Conservation (phyloP, 2,888 invertebrate genomes). For the Camptogramma bilineatum region DNA sequence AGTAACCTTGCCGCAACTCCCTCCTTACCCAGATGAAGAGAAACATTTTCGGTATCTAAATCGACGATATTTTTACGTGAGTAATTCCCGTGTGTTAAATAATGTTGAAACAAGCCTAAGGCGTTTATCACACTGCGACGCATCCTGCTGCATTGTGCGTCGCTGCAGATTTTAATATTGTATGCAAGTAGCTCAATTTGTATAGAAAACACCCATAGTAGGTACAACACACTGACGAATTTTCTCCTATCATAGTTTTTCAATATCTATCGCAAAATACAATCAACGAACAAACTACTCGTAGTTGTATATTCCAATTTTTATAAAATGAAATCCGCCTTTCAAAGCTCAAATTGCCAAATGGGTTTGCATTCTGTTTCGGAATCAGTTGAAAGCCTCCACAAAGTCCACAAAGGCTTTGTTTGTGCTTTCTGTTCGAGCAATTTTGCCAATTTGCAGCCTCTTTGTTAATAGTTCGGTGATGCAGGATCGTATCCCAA, state of each 20-base stretch:
- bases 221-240: too few species aligned
- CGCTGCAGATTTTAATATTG: too few species aligned
- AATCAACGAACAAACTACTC: neutral
- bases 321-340: neutral
- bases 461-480: neutral
- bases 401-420: conserved; percentile 11
- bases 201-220: too few species aligned
- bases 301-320: neutral
- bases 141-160: too few species aligned
- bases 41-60: too few species aligned
- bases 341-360: conserved; percentile 2
- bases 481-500: neutral
- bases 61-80: too few species aligned
- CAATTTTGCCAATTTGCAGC: conserved; percentile 3
- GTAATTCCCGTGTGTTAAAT: too few species aligned
- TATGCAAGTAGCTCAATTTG: too few species aligned
- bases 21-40: too few species aligned
- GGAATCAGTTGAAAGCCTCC: conserved; percentile 3
- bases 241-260: neutral
- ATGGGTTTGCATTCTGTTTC: conserved; percentile 7
- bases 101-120: too few species aligned
- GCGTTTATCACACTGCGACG: too few species aligned
- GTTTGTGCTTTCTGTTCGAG: conserved; percentile 13
- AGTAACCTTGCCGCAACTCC: too few species aligned
- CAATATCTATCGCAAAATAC: neutral